These are phyloP conservation scores for Sesamia inferens DNA, from an alignment of 2,888 invertebrate genomes.

Conservation along the genomic window DNA sequence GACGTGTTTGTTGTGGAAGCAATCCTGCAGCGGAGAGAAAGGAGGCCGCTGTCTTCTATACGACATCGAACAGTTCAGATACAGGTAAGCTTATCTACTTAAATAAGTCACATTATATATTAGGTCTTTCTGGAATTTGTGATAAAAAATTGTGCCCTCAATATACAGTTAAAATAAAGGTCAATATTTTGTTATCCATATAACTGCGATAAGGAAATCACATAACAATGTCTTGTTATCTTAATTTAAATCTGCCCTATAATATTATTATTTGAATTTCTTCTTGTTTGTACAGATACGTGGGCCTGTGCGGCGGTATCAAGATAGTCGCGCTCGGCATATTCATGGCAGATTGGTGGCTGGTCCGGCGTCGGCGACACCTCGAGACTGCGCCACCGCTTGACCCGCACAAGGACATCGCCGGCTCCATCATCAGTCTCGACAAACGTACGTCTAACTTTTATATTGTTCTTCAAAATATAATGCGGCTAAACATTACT, in stretches of 20 bases:
- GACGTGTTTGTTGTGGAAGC: conserved; percentile 97
- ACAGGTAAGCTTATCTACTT: conserved; percentile 89
- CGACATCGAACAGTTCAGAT: conserved; percentile 97
- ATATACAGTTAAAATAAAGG: too few relatives aligned
- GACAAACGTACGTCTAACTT: conserved; percentile 91
- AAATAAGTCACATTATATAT: not conserved
- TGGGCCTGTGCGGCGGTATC: conserved; percentile 96
- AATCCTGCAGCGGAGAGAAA: conserved; percentile 95
- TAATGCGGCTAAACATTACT: not conserved
- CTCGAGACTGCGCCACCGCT: conserved; percentile 90
- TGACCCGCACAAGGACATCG: conserved; percentile 90
- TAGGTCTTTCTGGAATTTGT: not conserved
- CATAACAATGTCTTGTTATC: too few relatives aligned
- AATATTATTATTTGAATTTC: too few relatives aligned
- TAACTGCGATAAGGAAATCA: not conserved
- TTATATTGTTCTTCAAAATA: not conserved
- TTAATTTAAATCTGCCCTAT: not conserved
- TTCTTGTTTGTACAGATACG: conserved; percentile 90
- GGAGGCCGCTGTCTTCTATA: conserved; percentile 97
- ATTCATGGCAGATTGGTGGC: conserved; percentile 97
- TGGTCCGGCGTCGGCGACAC: conserved; percentile 93
- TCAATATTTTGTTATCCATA: not conserved
- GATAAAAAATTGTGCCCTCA: not conserved
- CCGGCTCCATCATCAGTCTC: conserved; percentile 95
- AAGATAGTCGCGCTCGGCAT: conserved; percentile 96